Conservation (phyloP, 2,888 invertebrate species). For the Clitarchus hookeri region DNA sequence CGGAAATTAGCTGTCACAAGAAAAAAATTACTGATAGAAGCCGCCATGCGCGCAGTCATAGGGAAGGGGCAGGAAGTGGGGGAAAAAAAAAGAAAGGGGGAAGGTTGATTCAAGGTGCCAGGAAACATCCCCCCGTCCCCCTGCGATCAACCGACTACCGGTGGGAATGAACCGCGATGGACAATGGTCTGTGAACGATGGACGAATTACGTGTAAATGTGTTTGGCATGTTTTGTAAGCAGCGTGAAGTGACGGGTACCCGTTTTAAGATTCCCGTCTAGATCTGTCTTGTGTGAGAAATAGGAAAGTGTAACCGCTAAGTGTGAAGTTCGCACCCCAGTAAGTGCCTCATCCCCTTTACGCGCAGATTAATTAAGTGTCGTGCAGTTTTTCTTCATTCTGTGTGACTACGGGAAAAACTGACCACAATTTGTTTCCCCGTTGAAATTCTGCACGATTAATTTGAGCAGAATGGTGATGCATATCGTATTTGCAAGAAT, state of each 20-base stretch:
- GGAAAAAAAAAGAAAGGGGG: not conserved
- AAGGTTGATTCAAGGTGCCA: not conserved
- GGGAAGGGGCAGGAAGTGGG: not conserved
- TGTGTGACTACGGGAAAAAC: too few species aligned
- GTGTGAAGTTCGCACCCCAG: too few species aligned
- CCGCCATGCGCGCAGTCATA: not conserved
- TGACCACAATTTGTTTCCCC: too few species aligned
- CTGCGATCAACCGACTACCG: not conserved
- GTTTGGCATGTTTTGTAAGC: not conserved
- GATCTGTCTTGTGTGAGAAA: too few species aligned
- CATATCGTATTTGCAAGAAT: too few species aligned
- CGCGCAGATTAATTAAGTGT: too few species aligned
- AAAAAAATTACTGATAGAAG: not conserved
- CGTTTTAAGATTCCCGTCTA: too few species aligned
- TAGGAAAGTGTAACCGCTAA: too few species aligned
- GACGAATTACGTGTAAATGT: not conserved
- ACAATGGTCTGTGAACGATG: not conserved
- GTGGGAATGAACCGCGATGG: not conserved
- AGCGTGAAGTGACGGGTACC: not conserved
- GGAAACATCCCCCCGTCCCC: not conserved
- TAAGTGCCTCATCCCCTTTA: too few species aligned
- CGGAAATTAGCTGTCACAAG: slow-evolving; percentile 14
- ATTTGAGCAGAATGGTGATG: too few species aligned
- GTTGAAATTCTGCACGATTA: too few species aligned
- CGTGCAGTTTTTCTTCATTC: too few species aligned